phyloP scores from a whole-genome alignment of 92 coral and sea anemone species.

The Plumapathes pennacea region DNA sequence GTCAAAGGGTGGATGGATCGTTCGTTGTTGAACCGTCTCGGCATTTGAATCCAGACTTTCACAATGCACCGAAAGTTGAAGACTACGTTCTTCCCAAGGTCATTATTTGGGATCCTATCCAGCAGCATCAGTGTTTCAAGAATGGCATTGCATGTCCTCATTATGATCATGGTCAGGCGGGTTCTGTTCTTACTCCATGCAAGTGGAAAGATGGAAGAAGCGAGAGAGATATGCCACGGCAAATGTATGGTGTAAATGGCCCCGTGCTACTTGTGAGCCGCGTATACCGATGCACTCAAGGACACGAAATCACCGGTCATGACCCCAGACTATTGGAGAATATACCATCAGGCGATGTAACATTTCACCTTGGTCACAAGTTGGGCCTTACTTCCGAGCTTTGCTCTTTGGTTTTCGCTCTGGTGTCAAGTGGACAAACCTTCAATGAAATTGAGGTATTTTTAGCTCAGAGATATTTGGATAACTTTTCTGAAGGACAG shows the following conservation, averaged over 20 bases:
- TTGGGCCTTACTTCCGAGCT: constrained; percentile 9
- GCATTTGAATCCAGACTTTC: constrained; percentile 8
- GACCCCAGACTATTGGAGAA: constrained; percentile 12
- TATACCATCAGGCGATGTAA: constrained; percentile 9
- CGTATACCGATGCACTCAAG: constrained; percentile 25
- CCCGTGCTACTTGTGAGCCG: constrained; percentile 19
- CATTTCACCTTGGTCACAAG: constrained; percentile 18
- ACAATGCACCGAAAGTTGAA: neutral
- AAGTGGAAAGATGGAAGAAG: constrained; percentile 32
- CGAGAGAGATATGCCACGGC: constrained; percentile 28
- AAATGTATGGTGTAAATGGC: constrained; percentile 15
- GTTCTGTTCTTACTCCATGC: neutral
- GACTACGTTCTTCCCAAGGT: constrained; percentile 17
- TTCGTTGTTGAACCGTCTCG: constrained; percentile 4
- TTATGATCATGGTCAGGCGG: constrained; percentile 17
- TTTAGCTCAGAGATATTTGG: constrained; percentile 23
- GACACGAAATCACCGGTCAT: constrained; percentile 26
- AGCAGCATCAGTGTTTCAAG: constrained; percentile 4
- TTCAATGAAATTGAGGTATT: constrained; percentile 26
- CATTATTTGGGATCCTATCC: constrained; percentile 9
- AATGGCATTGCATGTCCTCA: constrained; percentile 15
- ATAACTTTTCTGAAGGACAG: constrained; percentile 20
- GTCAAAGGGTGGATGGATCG: constrained; percentile 10
- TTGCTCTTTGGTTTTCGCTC: constrained; percentile 26
- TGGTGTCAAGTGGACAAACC: constrained; percentile 12